Base-by-base conservation (phyloP, 2,113 vertebrate species). In the Anser cygnoides region DNA sequence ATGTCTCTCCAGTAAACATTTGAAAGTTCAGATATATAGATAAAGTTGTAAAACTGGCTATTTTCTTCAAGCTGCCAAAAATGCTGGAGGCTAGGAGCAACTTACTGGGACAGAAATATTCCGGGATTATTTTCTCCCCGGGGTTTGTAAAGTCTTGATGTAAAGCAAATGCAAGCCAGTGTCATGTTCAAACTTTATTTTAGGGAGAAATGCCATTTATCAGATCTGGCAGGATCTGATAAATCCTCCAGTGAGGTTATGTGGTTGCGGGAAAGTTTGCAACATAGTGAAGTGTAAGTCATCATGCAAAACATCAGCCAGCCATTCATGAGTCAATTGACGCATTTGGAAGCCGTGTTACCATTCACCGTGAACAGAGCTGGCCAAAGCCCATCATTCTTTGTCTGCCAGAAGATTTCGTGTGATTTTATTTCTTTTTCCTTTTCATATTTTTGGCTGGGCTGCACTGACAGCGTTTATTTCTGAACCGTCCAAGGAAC, bases 301-400 rank as follows among this genome's bases (percentile, higher is more conserved):
- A 76, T 90, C 62, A 46, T 55, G 63, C 31, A 59, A 21, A 94
- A 71, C 1, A 0, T 70, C 82, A 90, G 67, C 76, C 84, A 95
- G 39, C 21, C 37, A 68, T 91, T 73, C 87, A 16, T 61, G 49
- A 88, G 43, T 21, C 43, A 23, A 9, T 21, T 95, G 95, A 93
- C 5, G 61, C 31, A 84, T 43, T 93, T 93, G 68, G n/a, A 90
- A 93, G 43, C 9, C 68, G 59, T 83, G 39, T 71, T 92, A 4
- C 81, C 46, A 39, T 86, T 93, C 52, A 26, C 57, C 1, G 2
- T 65, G 46, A 57, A 12, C n/a, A 80, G 19, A 5, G 17, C 59
- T 94, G 84, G 89, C 73, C 70, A 87, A 72, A 91, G 14, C 25
- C 29, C 80, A 52, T 84, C 16, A 43, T 72, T 78, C 46, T 89